phyloP scores from a whole-genome alignment of 2,797 vertebrate genomes.

The Cuniculus paca region DNA sequence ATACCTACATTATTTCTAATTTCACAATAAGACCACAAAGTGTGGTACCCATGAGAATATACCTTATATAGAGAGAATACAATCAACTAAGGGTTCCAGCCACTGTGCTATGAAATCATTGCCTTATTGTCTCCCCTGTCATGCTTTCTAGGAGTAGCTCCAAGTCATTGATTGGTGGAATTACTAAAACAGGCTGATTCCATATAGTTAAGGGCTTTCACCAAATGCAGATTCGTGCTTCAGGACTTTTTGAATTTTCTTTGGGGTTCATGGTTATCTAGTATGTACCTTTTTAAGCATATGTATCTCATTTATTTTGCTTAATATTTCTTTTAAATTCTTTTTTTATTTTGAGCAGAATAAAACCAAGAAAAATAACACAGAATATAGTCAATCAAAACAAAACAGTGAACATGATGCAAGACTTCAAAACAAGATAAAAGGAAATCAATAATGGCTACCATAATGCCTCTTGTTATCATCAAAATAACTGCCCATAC shows the following conservation, averaged over 20 bases:
- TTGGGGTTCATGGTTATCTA: not conserved
- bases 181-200: not conserved
- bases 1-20: slow-evolving; percentile 11
- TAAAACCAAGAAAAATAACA: too few species aligned
- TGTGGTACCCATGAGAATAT: not conserved
- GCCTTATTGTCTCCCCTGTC: not conserved
- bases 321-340: too few species aligned
- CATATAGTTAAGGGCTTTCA: not conserved
- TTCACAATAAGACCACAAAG: not conserved
- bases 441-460: too few species aligned
- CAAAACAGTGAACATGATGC: too few species aligned
- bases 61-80: not conserved
- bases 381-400: too few species aligned
- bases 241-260: not conserved
- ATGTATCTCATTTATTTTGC: not conserved
- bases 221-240: not conserved
- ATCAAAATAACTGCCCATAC: too few species aligned
- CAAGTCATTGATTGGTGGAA: not conserved
- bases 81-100: not conserved
- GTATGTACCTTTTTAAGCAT: not conserved
- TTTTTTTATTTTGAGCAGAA: too few species aligned
- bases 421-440: too few species aligned
- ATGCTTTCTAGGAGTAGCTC: not conserved
- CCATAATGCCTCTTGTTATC: too few species aligned
- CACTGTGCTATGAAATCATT: not conserved